A percentile compares a stretch with the other conserved stretches of the same genome.
phyloP scores from a whole-genome alignment of 2,888 invertebrate genomes.

The Nipponacmea schrenckii region DNA sequence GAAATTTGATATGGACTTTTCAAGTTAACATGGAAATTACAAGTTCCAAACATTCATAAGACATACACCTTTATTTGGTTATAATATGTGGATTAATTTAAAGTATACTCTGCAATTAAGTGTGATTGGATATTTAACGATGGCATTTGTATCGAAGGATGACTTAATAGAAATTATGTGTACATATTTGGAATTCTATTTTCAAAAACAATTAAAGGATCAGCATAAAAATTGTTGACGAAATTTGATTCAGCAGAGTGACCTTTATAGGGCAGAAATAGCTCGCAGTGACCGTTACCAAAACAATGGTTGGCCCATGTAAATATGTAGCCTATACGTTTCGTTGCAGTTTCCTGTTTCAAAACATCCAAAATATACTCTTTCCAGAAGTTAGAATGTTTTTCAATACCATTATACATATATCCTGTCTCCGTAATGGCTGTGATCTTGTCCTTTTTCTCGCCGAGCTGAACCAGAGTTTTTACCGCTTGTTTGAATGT shows the following conservation, averaged over 20 bases:
- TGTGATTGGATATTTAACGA: no score
- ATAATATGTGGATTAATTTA: no score
- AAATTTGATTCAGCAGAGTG: slow-evolving; percentile 25
- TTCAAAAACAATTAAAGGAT: slow-evolving; percentile 27
- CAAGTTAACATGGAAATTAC: no score
- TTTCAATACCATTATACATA: slow-evolving; percentile 21
- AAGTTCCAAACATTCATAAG: no score
- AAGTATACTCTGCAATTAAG: no score
- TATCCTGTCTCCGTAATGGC: slow-evolving; percentile 34
- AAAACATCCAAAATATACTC: slow-evolving; percentile 28
- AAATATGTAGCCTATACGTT: slow-evolving; percentile 25
- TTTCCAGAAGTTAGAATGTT: slow-evolving; percentile 27
- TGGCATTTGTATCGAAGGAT: no score
- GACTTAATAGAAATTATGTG: no score
- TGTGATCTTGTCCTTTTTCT: slow-evolving; percentile 27
- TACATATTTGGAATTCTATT: no score
- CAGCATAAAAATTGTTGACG: slow-evolving; percentile 23
- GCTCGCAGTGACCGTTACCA: slow-evolving; percentile 11
- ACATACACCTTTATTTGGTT: no score
- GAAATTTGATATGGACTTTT: no score
- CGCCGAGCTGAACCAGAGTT: slow-evolving; percentile 25
- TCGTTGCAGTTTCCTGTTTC: slow-evolving; percentile 17
- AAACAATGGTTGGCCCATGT: slow-evolving; percentile 33
- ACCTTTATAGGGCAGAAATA: slow-evolving; percentile 24
- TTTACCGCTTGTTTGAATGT: slow-evolving; percentile 15